phyloP scores from a whole-genome alignment of 2,113 vertebrate species.

The Macquaria australasica region DNA sequence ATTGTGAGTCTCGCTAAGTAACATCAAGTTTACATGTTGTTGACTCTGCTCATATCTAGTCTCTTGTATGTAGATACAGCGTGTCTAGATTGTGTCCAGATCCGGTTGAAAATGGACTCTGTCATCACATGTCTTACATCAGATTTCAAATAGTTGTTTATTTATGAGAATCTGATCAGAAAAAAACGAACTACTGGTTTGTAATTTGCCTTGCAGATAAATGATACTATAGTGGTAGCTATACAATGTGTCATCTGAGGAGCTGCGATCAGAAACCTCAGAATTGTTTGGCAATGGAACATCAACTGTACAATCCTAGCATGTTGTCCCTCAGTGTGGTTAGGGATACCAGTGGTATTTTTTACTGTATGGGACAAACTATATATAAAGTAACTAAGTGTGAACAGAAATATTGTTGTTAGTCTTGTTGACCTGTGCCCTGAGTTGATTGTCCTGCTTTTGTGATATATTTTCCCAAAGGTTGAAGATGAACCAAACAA shows the following conservation, averaged over 20 bases:
- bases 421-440: not conserved
- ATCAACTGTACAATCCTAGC: no score
- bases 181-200: no score
- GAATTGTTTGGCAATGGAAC: no score
- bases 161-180: no score
- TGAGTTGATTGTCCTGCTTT: not conserved
- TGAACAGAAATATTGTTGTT: not conserved
- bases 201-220: no score
- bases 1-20: conserved; percentile 87
- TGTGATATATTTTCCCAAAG: conserved; percentile 76
- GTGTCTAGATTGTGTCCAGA: not conserved
- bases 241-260: no score
- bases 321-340: no score
- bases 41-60: not conserved
- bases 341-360: not conserved
- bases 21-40: not conserved
- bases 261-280: no score
- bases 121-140: not conserved
- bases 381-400: not conserved
- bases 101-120: no score
- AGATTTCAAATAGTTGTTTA: no score
- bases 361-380: not conserved
- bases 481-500: conserved; percentile 98
- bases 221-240: no score
- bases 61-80: not conserved